Conservation (phyloP, 1,140 invertebrate species). For the Solen grandis region DNA sequence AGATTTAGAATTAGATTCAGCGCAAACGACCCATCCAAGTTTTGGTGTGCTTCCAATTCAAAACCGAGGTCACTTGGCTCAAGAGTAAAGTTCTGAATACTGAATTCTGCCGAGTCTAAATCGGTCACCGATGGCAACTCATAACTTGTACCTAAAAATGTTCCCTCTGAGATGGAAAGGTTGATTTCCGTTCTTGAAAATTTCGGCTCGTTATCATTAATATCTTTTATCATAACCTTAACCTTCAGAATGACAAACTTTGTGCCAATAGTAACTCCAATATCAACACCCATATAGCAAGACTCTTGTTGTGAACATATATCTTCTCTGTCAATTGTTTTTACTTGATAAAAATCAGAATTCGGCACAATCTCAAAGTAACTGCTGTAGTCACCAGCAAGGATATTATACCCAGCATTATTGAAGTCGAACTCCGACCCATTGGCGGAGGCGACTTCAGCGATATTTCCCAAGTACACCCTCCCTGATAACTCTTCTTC, state of each 20-base stretch:
- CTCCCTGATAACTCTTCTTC: constrained; percentile 5
- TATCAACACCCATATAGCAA: constrained; percentile 19
- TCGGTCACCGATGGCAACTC: constrained; percentile 67
- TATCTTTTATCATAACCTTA: constrained; percentile 66
- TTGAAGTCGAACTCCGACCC: not conserved
- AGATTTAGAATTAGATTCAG: constrained; percentile 83
- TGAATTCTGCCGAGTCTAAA: constrained; percentile 68
- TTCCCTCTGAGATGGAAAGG: constrained; percentile 69
- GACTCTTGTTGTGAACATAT: constrained; percentile 5
- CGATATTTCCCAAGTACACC: constrained; percentile 35
- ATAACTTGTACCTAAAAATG: constrained; percentile 51
- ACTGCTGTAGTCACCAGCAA: not conserved
- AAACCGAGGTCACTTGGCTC: constrained; percentile 58
- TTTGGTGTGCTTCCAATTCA: constrained; percentile 42
- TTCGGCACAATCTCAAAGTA: constrained; percentile 10
- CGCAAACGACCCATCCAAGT: constrained; percentile 47
- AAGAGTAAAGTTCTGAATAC: constrained; percentile 64
- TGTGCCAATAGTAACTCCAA: constrained; percentile 14
- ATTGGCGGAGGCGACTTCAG: not conserved
- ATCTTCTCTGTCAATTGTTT: constrained; percentile 28
- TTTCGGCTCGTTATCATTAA: constrained; percentile 76
- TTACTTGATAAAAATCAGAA: constrained; percentile 10
- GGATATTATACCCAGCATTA: not conserved
- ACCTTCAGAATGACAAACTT: constrained; percentile 31
- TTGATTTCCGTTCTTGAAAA: constrained; percentile 64